phyloP scores from a whole-genome alignment of 2,797 vertebrate species.

The Gallinago solitaria region DNA sequence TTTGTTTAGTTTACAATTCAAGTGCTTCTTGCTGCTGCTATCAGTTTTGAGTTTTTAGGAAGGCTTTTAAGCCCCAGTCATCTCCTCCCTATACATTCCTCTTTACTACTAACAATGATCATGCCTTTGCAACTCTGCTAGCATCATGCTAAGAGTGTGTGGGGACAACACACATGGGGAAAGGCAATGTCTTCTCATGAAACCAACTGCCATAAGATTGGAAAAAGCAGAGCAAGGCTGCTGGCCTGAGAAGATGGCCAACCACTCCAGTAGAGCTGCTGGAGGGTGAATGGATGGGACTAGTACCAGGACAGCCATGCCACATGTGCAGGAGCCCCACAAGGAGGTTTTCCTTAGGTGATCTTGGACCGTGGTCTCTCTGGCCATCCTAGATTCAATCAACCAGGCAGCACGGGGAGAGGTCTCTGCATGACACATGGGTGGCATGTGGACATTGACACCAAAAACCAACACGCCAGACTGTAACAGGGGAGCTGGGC shows the following conservation, averaged over 20 bases:
- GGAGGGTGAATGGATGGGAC: neutral
- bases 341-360: neutral
- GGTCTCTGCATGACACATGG: rapidly evolving
- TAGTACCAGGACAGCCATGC: neutral
- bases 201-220: neutral
- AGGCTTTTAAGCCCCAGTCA: neutral
- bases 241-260: neutral
- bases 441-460: neutral
- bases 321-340: rapidly evolving
- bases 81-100: neutral
- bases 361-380: rapidly evolving
- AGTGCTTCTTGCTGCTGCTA: neutral
- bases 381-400: neutral
- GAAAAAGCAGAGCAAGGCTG: neutral
- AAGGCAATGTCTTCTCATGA: neutral
- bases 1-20: neutral
- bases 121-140: neutral
- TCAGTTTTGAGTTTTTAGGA: neutral
- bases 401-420: neutral
- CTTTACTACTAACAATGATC: neutral
- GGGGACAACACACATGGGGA: neutral
- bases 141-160: rapidly evolving
- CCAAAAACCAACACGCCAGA: neutral
- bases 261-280: neutral
- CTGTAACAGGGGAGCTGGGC: neutral